phyloP scores from a whole-genome alignment of 1,140 invertebrate genomes.

The Tetranychus urticae region DNA sequence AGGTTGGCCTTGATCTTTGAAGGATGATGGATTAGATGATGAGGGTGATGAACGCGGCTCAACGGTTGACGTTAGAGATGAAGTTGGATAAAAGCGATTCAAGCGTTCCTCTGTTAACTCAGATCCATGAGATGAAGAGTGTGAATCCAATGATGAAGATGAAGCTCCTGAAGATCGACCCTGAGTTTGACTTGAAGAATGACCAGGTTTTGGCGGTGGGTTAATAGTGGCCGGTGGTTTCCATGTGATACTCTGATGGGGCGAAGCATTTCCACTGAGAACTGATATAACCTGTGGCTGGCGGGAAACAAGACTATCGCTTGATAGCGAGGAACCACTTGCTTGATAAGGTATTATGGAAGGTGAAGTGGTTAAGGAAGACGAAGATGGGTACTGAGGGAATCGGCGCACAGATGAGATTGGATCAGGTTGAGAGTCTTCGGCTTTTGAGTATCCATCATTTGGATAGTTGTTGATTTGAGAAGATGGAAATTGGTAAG shows the following conservation, averaged over 20 bases:
- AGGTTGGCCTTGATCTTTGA: too few species aligned
- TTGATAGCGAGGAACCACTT: background rate
- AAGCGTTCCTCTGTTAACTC: background rate
- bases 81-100: background rate
- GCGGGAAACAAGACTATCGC: background rate
- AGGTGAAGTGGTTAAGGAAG: too few species aligned
- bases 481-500: too few species aligned
- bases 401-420: background rate
- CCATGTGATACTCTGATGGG: constrained; percentile 3
- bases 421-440: too few species aligned
- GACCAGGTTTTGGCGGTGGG: background rate
- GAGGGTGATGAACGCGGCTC: background rate
- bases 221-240: constrained; percentile 6
- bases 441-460: too few species aligned
- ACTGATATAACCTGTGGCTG: constrained; percentile 7
- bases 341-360: background rate
- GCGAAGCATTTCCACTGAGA: background rate
- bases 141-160: background rate
- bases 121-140: too few species aligned
- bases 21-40: background rate
- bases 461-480: too few species aligned
- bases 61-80: background rate
- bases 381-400: constrained; percentile 1
- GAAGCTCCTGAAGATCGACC: background rate
- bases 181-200: background rate